A percentile compares a stretch with the other conserved stretches of the same genome.
Conservation (phyloP, 2,113 vertebrate genomes). For the Canis aureus region DNA sequence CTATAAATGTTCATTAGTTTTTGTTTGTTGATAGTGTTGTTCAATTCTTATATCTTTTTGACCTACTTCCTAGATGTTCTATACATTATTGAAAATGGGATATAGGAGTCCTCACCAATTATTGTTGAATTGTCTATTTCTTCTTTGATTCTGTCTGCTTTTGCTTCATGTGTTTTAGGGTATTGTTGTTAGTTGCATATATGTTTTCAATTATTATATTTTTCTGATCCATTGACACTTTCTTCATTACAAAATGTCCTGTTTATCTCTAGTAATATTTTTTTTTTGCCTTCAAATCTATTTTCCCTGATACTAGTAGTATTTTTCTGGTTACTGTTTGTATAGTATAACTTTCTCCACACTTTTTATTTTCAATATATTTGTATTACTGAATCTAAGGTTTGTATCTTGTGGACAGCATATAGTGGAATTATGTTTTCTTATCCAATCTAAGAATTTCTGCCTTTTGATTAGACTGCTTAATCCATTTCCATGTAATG, state of each 20-base stretch:
- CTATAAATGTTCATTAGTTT: background rate
- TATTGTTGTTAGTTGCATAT: background rate
- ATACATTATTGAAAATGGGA: background rate
- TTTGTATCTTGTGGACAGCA: background rate
- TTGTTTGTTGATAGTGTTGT: background rate
- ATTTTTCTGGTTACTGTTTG: background rate
- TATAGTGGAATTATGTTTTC: background rate
- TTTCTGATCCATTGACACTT: background rate
- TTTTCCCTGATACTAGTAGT: background rate
- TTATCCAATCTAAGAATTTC: background rate
- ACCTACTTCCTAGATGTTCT: background rate
- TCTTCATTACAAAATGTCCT: background rate
- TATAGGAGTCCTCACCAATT: background rate
- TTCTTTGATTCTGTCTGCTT: background rate
- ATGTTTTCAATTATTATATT: background rate
- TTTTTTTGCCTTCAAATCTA: background rate
- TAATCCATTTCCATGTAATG: background rate
- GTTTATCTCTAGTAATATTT: background rate
- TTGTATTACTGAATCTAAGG: background rate
- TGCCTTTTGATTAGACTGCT: background rate
- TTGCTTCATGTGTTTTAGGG: background rate
- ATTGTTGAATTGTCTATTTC: background rate
- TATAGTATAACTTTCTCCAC: background rate
- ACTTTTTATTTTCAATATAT: background rate
- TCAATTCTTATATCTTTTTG: background rate